Percentiles rank a stretch among this genome's conserved stretches.
Conservation (phyloP, 1,140 invertebrate genomes). For the Caerostris darwini region DNA sequence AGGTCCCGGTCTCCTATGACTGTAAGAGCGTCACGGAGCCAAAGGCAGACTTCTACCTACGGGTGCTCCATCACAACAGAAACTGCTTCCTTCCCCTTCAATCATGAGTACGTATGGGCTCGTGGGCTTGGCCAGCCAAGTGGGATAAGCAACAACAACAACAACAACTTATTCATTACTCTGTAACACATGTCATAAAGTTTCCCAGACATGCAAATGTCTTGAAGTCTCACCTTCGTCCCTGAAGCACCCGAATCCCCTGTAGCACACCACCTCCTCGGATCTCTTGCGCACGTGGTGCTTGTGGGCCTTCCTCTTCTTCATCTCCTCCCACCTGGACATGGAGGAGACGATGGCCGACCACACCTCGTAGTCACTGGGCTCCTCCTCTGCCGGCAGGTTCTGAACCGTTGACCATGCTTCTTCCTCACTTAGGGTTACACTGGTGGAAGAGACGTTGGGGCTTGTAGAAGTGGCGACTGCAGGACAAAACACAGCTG, state of each 20-base stretch:
- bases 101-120: no score
- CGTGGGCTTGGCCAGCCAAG: no score
- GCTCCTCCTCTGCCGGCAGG: slow-evolving; percentile 82
- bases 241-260: slow-evolving; percentile 95
- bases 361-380: slow-evolving; percentile 84
- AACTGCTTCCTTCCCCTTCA: no score
- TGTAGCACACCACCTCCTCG: slow-evolving; percentile 90
- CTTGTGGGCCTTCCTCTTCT: slow-evolving; percentile 66
- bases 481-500: neutral
- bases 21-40: no score
- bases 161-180: no score
- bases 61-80: no score
- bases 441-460: neutral
- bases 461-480: neutral
- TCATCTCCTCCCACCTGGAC: slow-evolving; percentile 82
- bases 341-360: slow-evolving; percentile 85
- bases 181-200: no score
- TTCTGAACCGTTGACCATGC: neutral
- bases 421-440: neutral
- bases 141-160: no score
- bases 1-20: no score
- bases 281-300: slow-evolving; percentile 79
- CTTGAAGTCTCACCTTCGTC: slow-evolving; percentile 85
- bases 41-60: no score
- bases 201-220: no score